Evolutionary conservation across 1,140 invertebrate genomes (phyloP).

Genomic region (Drosophila seguyi): DNA sequence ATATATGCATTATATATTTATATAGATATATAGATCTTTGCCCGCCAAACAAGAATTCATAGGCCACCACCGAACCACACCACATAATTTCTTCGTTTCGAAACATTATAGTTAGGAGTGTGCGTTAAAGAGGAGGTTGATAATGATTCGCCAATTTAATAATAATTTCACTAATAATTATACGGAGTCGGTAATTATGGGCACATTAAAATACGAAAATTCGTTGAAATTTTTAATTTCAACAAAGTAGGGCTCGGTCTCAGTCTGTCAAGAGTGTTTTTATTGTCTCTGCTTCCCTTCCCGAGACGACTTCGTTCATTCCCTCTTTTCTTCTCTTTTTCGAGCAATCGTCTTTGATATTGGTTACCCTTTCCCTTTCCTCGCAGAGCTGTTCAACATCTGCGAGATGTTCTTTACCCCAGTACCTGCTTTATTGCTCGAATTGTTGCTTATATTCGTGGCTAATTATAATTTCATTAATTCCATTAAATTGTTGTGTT

Average conservation of each 20-base stretch:
- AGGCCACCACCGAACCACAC: background rate
- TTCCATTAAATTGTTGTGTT: background rate
- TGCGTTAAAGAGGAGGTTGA: conserved; percentile 41
- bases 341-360: background rate
- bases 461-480: conserved; percentile 11
- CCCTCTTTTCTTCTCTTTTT: background rate
- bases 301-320: background rate
- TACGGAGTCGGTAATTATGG: conserved; percentile 54
- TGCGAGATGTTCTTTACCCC: background rate
- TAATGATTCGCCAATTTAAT: conserved; percentile 74
- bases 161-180: conserved; percentile 72
- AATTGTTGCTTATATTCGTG: background rate
- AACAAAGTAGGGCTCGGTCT: conserved; percentile 28
- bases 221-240: conserved; percentile 63
- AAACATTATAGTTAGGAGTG: background rate
- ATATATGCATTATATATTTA: background rate
- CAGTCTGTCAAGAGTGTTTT: conserved; percentile 2
- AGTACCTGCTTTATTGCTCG: background rate
- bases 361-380: background rate
- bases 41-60: background rate
- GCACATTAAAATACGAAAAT: conserved; percentile 55
- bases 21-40: background rate
- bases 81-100: conserved; percentile 1
- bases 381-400: background rate
- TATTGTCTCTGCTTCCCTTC: conserved; percentile 5